Conservation (phyloP, 2,888 invertebrate genomes). For the Drosophila anomelani region DNA sequence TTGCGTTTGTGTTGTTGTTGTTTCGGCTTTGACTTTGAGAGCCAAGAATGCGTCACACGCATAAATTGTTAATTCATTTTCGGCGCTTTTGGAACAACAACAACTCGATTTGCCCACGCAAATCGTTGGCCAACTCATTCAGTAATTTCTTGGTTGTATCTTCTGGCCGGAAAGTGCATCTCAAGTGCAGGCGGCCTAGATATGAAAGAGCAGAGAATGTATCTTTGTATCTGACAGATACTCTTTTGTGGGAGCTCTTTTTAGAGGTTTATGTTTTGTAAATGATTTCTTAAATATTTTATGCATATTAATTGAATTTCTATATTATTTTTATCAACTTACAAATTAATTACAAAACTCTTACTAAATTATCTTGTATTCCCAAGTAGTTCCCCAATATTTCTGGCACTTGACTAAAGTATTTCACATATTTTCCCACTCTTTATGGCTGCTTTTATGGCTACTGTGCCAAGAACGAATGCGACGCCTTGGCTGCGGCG, state of each 20-base stretch:
- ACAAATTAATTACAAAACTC: slow-evolving; percentile 3
- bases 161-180: slow-evolving; percentile 28
- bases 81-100: slow-evolving; percentile 27
- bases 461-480: slow-evolving; percentile 42
- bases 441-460: slow-evolving; percentile 36
- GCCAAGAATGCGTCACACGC: slow-evolving; percentile 69
- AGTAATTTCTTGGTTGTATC: slow-evolving; percentile 17
- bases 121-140: slow-evolving; percentile 22
- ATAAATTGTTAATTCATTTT: slow-evolving; percentile 74
- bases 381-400: slow-evolving; percentile 21
- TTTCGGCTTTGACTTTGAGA: slow-evolving; percentile 75
- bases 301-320: too few relatives aligned
- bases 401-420: slow-evolving; percentile 13
- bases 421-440: slow-evolving; percentile 33
- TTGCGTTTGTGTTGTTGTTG: slow-evolving; percentile 45
- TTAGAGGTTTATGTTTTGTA: not conserved
- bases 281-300: too few relatives aligned
- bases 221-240: slow-evolving; percentile 8
- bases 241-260: slow-evolving; percentile 10
- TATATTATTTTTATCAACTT: not conserved
- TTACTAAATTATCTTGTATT: not conserved
- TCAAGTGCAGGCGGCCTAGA: slow-evolving; percentile 40
- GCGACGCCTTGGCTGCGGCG: slow-evolving; percentile 30
- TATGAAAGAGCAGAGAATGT: slow-evolving; percentile 4
- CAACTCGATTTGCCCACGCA: slow-evolving; percentile 62